phyloP scores from a whole-genome alignment of 1,140 invertebrate genomes.

The Leptopilina clavipes region DNA sequence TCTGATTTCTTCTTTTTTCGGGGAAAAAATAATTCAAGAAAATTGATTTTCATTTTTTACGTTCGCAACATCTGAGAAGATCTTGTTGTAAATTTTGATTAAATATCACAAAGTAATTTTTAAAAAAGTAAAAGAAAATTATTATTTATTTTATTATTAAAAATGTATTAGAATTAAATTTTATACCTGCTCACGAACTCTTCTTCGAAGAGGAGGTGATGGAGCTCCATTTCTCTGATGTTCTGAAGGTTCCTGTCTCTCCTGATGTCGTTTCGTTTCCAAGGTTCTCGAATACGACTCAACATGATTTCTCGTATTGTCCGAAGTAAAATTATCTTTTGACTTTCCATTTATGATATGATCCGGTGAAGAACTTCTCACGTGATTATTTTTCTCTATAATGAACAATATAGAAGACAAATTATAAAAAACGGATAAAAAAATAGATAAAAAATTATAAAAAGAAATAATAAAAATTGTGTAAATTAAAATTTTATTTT shows the following conservation, averaged over 20 bases:
- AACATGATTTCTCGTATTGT: conserved; percentile 55
- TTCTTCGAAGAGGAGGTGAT: conserved; percentile 71
- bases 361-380: conserved; percentile 56
- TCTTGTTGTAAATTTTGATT: too few species aligned
- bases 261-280: conserved; percentile 57
- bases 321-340: conserved; percentile 55
- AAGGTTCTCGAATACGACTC: conserved; percentile 61
- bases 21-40: background rate
- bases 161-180: background rate
- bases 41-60: too few species aligned
- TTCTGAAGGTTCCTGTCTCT: conserved; percentile 57
- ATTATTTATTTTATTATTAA: too few species aligned
- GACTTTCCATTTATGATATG: conserved; percentile 53
- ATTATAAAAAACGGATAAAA: conserved; percentile 31
- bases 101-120: background rate
- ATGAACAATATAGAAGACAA: background rate
- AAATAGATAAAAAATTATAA: too few species aligned
- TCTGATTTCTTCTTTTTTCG: conserved; percentile 44
- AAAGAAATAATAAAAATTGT: too few species aligned
- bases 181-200: conserved; percentile 55
- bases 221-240: conserved; percentile 72
- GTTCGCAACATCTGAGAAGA: too few species aligned
- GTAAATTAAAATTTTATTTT: too few species aligned
- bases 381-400: conserved; percentile 61
- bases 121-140: background rate